Base-by-base conservation (phyloP, 2,888 invertebrate species). In the Syritta pipiens region DNA sequence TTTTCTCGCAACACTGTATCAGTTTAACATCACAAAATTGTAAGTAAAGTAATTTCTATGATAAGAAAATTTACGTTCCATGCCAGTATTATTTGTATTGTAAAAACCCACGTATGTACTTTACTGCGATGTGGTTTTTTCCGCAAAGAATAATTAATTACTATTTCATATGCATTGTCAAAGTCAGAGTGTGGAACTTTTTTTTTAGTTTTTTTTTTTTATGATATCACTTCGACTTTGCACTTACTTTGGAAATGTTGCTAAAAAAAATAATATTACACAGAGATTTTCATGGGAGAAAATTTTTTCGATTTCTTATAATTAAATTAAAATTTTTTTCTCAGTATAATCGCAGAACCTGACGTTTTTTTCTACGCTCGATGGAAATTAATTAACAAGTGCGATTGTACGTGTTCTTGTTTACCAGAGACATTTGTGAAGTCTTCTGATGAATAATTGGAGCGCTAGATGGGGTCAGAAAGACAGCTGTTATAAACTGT, bases 381-480 rank as follows among this genome's bases (percentile, higher is more conserved):
- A 32, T 35, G 10, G 9, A 10, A 69, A 44, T 51, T 57, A 59
- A 69, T 69, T 71, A 60, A 60, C 65, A 77, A 71, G 59, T 71
- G 40, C 65, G 40, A 28, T 17, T 57, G 49, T 65, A 72, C 65
- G 72, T 72, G 53, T 49, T 75, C 69, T 69, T 71, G 62, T 65
- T 65, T 55, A 57, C 42, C 26, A 69, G 32, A 12, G 7, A 37
- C 2, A 7, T 35, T 44, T 62, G 3, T 44, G 44, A 68, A 42
- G 46, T 55, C 30, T 28, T 26, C 6, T 10, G 12, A 14, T 1
- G 12, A 48, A 5, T 55, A 28, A 63, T 6, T 9, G 24, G 53
- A n/a, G 9, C 4, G 28, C 6, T 35, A 62, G 48, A 76, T 76
- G 48, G 14, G 53, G 53, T 7, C 1, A n/a, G 24, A 6, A 37